Conservation (phyloP, 2,113 vertebrate species). For the Muntiacus reevesi region DNA sequence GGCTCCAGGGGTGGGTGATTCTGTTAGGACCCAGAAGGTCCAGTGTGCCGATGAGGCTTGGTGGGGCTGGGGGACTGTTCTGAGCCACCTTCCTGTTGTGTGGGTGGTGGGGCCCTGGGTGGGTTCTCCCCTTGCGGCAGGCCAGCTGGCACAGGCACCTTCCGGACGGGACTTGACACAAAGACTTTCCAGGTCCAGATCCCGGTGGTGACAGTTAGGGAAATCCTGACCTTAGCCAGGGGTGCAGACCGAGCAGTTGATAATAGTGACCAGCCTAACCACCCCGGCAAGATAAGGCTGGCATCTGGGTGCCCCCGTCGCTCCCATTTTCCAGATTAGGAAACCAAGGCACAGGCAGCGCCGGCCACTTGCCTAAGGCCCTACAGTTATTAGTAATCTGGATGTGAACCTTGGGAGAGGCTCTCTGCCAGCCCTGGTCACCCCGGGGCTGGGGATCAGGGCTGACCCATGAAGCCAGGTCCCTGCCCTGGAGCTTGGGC, state of each 20-base stretch:
- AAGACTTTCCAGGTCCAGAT: background rate
- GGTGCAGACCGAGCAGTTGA: background rate
- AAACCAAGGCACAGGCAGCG: background rate
- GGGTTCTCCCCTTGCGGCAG: background rate
- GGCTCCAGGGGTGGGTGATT: background rate
- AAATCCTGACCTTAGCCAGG: background rate
- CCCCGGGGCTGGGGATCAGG: background rate
- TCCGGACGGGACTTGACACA: fast-evolving
- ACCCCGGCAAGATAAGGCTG: background rate
- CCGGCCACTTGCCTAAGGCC: background rate
- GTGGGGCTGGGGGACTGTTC: background rate
- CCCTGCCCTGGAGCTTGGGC: background rate
- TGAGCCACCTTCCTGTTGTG: fast-evolving
- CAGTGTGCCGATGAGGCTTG: background rate
- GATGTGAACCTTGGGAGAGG: background rate
- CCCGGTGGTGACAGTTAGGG: too few relatives aligned
- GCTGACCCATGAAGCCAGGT: fast-evolving
- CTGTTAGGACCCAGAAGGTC: background rate
- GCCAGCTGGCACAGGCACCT: background rate
- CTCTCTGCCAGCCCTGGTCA: background rate
- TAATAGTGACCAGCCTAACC: fast-evolving
- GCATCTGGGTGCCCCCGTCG: fast-evolving
- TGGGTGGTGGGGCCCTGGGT: fast-evolving
- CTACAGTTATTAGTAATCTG: background rate
- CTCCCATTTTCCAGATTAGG: background rate